Base-by-base conservation (phyloP, 2,888 invertebrate genomes). In the Tetheella fluctuosa region DNA sequence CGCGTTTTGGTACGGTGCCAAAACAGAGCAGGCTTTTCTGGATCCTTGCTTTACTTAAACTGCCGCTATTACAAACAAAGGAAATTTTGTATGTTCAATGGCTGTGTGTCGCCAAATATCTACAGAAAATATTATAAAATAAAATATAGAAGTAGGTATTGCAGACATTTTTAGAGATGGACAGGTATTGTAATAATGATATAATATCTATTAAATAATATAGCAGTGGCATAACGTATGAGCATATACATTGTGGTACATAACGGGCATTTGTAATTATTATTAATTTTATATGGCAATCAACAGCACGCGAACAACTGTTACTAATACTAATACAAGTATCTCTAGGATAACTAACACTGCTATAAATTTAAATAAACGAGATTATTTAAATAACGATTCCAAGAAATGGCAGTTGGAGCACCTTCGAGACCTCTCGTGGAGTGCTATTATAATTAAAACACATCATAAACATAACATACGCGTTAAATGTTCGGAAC, bases 401-500 rank as follows among this genome's bases (percentile, higher is more conserved):
- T 52, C 28, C 30, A 52, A 61, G 59, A 56, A 62, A 58, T 62
- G 57, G 57, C 65, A 73, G 62, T 59, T 64, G 62, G 63, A 66
- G 63, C 62, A 68, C 69, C 68, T 69, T 62, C 63, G 74, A 79
- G 76, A 78, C 71, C 70, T 70, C 63, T 75, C 67, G 70, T 60
- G 64, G 69, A 80, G 75, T 70, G 67, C 58, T 77, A 69, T 76
- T 80, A 77, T 80, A 78, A 83, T 80, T 82, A 84, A 83, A 81
- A 78, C 76, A 80, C 77, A 75, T 74, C 68, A 78, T 79, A 80
- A 81, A 77, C 74, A 79, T 73, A 69, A 69, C 70, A 78, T 79
- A 74, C 74, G 74, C 79, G 80, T 81, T 76, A 80, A 79, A 85
- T 80, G 74, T 81, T 82, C 74, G 71, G 76, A 71, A 69, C 73